Evolutionary conservation across 2,888 invertebrate species (phyloP).

Genomic region (Caenorhabditis sp.): DNA sequence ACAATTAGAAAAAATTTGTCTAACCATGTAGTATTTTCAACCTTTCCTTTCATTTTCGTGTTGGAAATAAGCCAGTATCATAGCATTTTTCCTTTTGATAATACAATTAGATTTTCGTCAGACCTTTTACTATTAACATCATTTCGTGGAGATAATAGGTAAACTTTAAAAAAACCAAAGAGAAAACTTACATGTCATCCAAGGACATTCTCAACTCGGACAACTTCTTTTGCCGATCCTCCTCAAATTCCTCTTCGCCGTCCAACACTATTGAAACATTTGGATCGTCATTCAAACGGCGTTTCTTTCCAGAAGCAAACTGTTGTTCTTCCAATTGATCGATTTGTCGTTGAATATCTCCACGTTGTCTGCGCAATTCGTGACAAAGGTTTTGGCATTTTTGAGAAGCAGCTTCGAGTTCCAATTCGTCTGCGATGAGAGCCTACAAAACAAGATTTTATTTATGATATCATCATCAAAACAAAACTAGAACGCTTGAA

Average conservation of each 20-base stretch:
- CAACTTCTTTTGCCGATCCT: neutral
- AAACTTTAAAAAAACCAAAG: neutral
- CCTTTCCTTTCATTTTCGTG: neutral
- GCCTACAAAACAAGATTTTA: slow-evolving; percentile 5
- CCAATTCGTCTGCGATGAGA: slow-evolving; percentile 33
- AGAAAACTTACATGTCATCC: slow-evolving; percentile 4
- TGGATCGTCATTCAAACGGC: slow-evolving; percentile 18
- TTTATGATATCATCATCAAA: neutral
- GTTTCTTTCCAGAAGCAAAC: slow-evolving; percentile 18
- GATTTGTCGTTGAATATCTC: slow-evolving; percentile 17
- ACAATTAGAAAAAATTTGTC: neutral
- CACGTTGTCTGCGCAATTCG: slow-evolving; percentile 29
- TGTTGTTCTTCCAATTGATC: slow-evolving; percentile 20
- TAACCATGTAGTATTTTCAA: neutral
- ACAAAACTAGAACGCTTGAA: too few species aligned
- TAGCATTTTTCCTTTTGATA: neutral
- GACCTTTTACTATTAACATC: neutral
- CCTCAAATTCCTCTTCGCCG: slow-evolving; percentile 36
- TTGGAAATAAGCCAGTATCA: neutral
- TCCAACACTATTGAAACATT: slow-evolving; percentile 19
- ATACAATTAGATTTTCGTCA: neutral
- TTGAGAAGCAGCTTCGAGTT: slow-evolving; percentile 20
- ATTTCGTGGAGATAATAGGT: neutral
- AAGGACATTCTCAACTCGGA: slow-evolving; percentile 4
- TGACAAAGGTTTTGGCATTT: slow-evolving; percentile 25